These are phyloP conservation scores for Parazoanthus atlanticus DNA, from an alignment of 92 coral and sea anemone species.

Conservation along the genomic window DNA sequence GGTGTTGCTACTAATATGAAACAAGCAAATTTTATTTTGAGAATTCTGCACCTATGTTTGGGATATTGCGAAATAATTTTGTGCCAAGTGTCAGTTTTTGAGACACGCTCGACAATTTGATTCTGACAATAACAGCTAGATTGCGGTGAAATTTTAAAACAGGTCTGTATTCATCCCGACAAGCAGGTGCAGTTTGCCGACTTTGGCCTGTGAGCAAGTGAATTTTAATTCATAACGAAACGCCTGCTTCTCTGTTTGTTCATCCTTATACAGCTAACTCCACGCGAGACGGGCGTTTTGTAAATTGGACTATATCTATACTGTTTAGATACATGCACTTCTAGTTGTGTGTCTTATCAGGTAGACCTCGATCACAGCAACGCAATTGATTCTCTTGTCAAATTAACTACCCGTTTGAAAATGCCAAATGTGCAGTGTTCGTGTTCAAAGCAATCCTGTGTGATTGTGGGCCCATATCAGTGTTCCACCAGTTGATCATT, in stretches of 20 bases:
- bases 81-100: no score
- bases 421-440: not conserved
- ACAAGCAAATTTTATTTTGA: not conserved
- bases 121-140: not conserved
- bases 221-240: not conserved
- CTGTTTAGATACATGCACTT: not conserved
- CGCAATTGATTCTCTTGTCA: not conserved
- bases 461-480: not conserved
- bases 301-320: not conserved
- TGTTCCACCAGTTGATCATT: constrained; percentile 18
- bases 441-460: constrained; percentile 1
- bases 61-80: no score
- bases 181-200: not conserved
- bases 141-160: not conserved
- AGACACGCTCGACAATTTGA: no score
- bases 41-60: no score
- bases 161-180: not conserved
- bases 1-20: not conserved
- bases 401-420: constrained; percentile 17
- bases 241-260: not conserved
- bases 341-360: constrained; percentile 1
- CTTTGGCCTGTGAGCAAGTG: not conserved
- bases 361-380: not conserved
- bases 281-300: constrained; percentile 8
- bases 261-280: not conserved